A percentile compares a stretch with the other conserved stretches of the same genome.
phyloP scores from a whole-genome alignment of 2,888 invertebrate genomes.

The Hartigia nigra region DNA sequence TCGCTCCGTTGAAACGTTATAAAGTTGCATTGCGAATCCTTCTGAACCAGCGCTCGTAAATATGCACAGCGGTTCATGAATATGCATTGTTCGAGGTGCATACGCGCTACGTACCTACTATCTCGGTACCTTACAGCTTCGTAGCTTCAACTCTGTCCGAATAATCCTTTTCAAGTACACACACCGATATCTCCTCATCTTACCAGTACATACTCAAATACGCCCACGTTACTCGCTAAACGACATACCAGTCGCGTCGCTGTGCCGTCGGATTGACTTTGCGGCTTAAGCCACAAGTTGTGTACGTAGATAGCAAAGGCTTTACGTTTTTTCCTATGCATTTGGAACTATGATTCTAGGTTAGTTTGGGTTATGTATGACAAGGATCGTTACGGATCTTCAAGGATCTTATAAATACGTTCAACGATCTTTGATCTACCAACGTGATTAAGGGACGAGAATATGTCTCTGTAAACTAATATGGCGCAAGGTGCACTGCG shows the following conservation, averaged over 20 bases:
- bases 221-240: neutral
- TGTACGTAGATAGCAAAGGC: neutral
- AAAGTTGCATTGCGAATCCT: conserved; percentile 47
- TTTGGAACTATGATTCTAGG: neutral
- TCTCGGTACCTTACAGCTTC: neutral
- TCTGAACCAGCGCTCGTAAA: conserved; percentile 50
- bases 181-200: neutral
- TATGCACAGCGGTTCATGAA: conserved; percentile 48
- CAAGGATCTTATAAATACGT: too few relatives aligned
- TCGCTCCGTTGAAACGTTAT: conserved; percentile 34
- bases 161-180: neutral
- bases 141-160: neutral
- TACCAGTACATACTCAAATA: neutral
- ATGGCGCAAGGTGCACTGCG: neutral
- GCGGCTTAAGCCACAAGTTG: neutral
- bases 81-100: conserved; percentile 37
- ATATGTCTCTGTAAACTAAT: neutral
- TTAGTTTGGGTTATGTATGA: neutral
- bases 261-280: neutral
- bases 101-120: neutral
- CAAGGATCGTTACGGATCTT: neutral
- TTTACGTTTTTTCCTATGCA: neutral
- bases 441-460: neutral
- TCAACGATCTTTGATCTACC: neutral
- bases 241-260: neutral